Conservation (phyloP, 2,113 vertebrate genomes). For the Ceyx margarethae region DNA sequence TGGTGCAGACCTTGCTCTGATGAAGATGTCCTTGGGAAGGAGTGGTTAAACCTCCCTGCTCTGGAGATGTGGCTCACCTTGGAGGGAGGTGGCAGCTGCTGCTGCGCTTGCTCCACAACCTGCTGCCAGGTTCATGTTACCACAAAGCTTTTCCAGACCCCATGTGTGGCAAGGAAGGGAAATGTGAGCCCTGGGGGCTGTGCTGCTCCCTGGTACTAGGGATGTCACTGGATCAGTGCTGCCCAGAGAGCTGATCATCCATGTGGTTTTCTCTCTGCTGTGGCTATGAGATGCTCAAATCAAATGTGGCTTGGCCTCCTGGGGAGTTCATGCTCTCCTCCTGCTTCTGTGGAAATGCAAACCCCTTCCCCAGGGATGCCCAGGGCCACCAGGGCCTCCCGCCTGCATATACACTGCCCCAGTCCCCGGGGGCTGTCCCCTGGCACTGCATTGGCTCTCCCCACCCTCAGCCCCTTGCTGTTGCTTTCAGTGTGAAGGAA, state of each 20-base stretch:
- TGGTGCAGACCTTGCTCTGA: conserved; percentile 1
- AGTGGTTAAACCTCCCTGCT: neutral
- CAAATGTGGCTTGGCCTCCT: neutral
- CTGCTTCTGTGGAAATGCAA: neutral
- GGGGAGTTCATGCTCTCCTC: accelerated
- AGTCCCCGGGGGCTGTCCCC: accelerated
- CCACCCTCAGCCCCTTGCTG: neutral
- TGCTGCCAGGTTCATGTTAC: neutral
- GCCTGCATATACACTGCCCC: accelerated
- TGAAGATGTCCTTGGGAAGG: conserved; percentile 6
- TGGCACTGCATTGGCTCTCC: neutral
- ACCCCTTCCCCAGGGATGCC: neutral
- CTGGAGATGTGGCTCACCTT: neutral
- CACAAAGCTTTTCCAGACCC: neutral
- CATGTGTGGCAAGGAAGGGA: neutral
- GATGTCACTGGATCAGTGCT: neutral
- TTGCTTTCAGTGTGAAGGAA: accelerated
- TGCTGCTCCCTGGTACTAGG: neutral
- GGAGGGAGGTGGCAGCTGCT: neutral
- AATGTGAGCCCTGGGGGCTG: neutral
- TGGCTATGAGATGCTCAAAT: neutral
- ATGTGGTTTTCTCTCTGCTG: neutral
- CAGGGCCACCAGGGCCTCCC: neutral
- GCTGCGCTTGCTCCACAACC: neutral
- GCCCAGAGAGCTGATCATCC: neutral